A percentile compares a stretch with the other conserved stretches of the same genome.
Conservation (phyloP, 2,797 vertebrate genomes). For the Muraenolepis orangiensis region DNA sequence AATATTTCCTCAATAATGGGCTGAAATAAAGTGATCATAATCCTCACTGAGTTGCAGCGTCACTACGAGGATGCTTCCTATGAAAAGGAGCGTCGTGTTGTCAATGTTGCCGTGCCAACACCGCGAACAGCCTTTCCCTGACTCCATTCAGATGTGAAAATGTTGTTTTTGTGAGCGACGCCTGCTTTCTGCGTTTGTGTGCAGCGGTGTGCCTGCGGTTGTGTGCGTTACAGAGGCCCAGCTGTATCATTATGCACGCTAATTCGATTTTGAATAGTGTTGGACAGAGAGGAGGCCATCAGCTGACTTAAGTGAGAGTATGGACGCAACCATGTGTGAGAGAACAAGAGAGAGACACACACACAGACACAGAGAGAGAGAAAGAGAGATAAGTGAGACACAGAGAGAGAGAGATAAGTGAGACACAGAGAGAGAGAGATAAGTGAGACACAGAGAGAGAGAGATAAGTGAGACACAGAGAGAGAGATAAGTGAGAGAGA, state of each 20-base stretch:
- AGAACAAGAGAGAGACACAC: too few relatives aligned
- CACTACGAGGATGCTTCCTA: conserved; percentile 15
- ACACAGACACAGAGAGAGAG: too few relatives aligned
- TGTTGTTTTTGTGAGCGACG: conserved; percentile 16
- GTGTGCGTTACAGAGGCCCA: conserved; percentile 21
- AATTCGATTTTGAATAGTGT: conserved; percentile 43
- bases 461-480: not conserved
- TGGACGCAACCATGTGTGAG: not conserved
- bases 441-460: not conserved
- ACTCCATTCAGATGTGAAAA: conserved; percentile 35
- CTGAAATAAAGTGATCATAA: conserved; percentile 18
- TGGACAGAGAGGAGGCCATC: conserved; percentile 27
- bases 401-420: too few relatives aligned
- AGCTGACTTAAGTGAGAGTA: conserved; percentile 20
- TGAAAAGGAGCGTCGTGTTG: conserved; percentile 17
- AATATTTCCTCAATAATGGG: conserved; percentile 22
- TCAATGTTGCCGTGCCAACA: conserved; percentile 24
- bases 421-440: not conserved
- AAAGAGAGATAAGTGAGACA: too few relatives aligned
- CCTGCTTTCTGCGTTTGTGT: conserved; percentile 15
- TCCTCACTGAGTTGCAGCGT: conserved; percentile 19
- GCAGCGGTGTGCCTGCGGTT: conserved; percentile 8
- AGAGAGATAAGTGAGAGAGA: not conserved
- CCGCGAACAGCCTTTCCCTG: not conserved
- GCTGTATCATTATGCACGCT: conserved; percentile 48